Evolutionary conservation across 1,140 invertebrate species (phyloP), one percentile per base, ranked within the genome.

Genomic region (Macrobrachium nipponense): DNA sequence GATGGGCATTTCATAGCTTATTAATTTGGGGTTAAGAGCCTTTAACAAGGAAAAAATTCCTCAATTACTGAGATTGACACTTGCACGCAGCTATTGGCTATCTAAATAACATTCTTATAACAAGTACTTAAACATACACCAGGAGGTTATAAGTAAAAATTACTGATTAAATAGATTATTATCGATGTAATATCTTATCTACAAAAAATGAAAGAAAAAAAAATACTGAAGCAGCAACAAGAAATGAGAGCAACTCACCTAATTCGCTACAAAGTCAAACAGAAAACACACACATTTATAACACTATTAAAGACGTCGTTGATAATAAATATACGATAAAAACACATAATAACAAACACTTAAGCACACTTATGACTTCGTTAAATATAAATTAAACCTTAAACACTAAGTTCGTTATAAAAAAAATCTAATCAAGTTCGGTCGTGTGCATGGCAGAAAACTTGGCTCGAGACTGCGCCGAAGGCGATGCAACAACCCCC

Each of bases 371-470:
- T 36, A 73, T 36, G 23, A 73, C 20, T 73, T 73, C 66, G 27
- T 60, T 59, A 72, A 86, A 86, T 86, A 86, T 86, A 86, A 86
- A 86, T 86, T 51, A 51, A 86, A 23, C 84, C 84, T 86, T 86
- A 86, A 36, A 86, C 61, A 43, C 84, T 86, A 86, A 86, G 77
- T 86, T 86, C 84, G 84, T 64, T 51, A 80, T 80, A 79, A 64
- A 73, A 51, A 86, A 73, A 73, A 64, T n/a, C 70, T 58, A 86
- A 27, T 61, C 73, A 80, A 51, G 77, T 80, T 86, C 84, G 84
- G 58, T 86, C 68, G 84, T 86, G 84, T 75, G 27, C 84, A 86
- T 86, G 77, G 84, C 84, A 86, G 84, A 86, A 86, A 86, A 86
- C 84, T 86, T 80, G 84, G 84, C 77, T 86, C 76, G 84, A 86